Evolutionary conservation across 2,797 vertebrate species (phyloP).

Genomic region (Megaceryle alcyon): DNA sequence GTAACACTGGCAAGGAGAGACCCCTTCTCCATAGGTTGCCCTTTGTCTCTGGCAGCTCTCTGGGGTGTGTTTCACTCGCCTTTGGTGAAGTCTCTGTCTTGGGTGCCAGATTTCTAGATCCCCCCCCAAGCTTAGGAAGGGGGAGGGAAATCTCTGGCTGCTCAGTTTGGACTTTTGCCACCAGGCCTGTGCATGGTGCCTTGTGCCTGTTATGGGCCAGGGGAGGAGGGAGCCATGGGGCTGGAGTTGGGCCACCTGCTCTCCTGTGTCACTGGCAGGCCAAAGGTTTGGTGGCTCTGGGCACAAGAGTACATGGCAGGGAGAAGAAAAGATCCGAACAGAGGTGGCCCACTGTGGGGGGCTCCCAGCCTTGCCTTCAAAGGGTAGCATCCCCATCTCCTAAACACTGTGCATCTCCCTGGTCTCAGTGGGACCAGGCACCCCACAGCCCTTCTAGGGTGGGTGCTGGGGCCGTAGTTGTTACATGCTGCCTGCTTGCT

Average conservation of each 20-base stretch:
- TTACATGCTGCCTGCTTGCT: neutral
- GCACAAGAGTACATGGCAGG: neutral
- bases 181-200: neutral
- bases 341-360: neutral
- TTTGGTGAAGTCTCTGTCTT: neutral
- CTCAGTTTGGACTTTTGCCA: fast-evolving
- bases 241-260: neutral
- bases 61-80: neutral
- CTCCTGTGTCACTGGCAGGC: neutral
- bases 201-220: neutral
- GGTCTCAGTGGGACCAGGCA: neutral
- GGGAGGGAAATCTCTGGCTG: neutral
- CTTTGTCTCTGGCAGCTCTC: neutral
- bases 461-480: neutral
- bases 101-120: neutral
- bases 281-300: neutral
- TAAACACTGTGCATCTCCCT: fast-evolving
- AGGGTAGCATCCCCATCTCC: neutral
- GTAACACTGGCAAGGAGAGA: neutral
- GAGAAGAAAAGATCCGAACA: neutral
- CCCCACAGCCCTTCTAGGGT: neutral
- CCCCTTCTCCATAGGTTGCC: neutral
- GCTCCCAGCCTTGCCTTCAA: neutral
- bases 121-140: neutral
- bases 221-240: neutral